Evolutionary conservation across 2,888 invertebrate species (phyloP).

Genomic region (Patella caerulea): DNA sequence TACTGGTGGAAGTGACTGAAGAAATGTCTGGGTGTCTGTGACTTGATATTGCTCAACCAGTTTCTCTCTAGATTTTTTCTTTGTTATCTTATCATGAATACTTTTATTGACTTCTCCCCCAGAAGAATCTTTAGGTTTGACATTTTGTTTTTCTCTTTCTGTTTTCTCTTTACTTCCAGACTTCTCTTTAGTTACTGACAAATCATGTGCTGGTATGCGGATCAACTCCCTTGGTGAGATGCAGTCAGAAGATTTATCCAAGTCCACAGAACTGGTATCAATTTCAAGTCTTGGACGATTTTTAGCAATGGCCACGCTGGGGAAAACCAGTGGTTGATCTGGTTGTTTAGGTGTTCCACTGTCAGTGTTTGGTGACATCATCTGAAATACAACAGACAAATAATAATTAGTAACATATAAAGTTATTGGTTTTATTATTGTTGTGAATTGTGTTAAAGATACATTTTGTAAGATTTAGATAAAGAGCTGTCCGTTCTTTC

Average conservation of each 20-base stretch:
- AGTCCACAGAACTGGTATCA: neutral
- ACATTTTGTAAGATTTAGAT: no score
- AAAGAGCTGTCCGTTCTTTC: no score
- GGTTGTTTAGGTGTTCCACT: constrained; percentile 6
- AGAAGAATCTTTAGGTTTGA: constrained; percentile 1
- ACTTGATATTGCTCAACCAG: constrained; percentile 38
- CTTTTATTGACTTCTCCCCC: neutral
- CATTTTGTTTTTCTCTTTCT: neutral
- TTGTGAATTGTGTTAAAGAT: no score
- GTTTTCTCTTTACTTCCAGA: constrained; percentile 38
- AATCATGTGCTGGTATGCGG: constrained; percentile 58
- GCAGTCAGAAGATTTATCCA: constrained; percentile 28
- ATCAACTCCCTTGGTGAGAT: constrained; percentile 53
- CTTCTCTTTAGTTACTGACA: constrained; percentile 58
- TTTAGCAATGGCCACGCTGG: neutral
- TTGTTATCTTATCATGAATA: neutral
- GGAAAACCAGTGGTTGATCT: neutral
- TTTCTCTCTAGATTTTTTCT: neutral
- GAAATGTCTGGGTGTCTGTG: constrained; percentile 49
- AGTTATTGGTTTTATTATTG: no score
- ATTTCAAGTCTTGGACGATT: neutral
- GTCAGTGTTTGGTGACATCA: constrained; percentile 12
- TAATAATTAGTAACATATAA: no score
- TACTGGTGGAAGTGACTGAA: constrained; percentile 50
- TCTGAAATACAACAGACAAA: neutral